Evolutionary conservation across 2,797 vertebrate species (phyloP).

Genomic region (Aulostomus chinensis): DNA sequence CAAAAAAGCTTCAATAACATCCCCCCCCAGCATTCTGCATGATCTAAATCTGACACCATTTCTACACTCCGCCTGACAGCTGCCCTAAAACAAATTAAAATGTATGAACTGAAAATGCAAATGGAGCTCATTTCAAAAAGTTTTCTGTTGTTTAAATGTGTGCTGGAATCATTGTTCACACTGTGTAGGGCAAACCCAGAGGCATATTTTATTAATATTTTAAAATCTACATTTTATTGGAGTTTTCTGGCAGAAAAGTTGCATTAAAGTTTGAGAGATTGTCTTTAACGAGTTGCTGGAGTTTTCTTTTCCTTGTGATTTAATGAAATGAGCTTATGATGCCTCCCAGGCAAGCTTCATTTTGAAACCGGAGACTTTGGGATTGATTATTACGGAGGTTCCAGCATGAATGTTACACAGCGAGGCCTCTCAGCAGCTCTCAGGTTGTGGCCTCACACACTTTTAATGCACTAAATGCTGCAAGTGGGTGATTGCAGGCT

Average conservation of each 20-base stretch:
- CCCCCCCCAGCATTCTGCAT: no score
- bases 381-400: constrained; percentile 3
- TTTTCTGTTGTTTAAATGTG: constrained; percentile 53
- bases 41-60: constrained; percentile 55
- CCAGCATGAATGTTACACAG: no score
- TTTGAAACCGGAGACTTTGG: no score
- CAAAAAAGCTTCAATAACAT: no score
- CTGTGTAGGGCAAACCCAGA: constrained; percentile 36
- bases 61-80: constrained; percentile 56
- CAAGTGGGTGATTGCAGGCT: no score
- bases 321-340: no score
- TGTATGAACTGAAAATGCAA: constrained; percentile 63
- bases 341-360: no score
- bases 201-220: constrained; percentile 51
- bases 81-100: constrained; percentile 65
- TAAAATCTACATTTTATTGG: constrained; percentile 32
- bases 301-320: no score
- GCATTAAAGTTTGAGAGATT: constrained; percentile 15
- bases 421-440: no score
- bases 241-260: constrained; percentile 18
- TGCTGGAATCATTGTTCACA: constrained; percentile 42
- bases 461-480: no score
- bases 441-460: no score
- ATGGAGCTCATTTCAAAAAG: constrained; percentile 41
- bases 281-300: no score